phyloP scores from a whole-genome alignment of 2,888 invertebrate species.

The Axea sp. region DNA sequence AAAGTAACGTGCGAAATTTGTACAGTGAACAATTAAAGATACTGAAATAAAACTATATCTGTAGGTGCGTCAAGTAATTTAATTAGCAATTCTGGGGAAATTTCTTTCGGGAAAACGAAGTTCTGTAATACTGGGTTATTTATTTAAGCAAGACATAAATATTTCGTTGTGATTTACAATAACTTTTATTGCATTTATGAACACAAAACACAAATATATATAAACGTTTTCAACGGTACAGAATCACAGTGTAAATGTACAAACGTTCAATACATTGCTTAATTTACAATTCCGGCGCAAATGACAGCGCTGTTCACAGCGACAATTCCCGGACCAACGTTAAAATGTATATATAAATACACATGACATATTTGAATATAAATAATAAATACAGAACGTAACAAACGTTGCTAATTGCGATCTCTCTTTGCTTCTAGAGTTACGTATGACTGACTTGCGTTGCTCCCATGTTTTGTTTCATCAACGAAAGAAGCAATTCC shows the following conservation, averaged over 20 bases:
- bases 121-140: too few species aligned
- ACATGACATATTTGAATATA: constrained; percentile 25
- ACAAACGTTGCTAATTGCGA: constrained; percentile 34
- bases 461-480: constrained; percentile 82
- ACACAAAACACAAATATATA: constrained; percentile 14
- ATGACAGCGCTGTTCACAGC: constrained; percentile 14
- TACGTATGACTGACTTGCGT: constrained; percentile 74
- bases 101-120: too few species aligned
- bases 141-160: too few species aligned
- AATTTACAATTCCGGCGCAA: constrained; percentile 42
- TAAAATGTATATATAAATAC: constrained; percentile 31
- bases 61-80: too few species aligned
- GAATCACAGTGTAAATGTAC: constrained; percentile 49
- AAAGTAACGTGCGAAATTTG: too few species aligned
- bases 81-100: too few species aligned
- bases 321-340: constrained; percentile 4
- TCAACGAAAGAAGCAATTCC: constrained; percentile 82
- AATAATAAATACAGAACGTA: constrained; percentile 40
- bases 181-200: constrained; percentile 15
- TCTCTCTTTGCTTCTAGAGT: constrained; percentile 40
- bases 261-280: constrained; percentile 31
- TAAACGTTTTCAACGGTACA: constrained; percentile 28
- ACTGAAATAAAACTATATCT: background rate
- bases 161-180: constrained; percentile 25
- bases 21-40: background rate